A percentile compares a stretch with the other conserved stretches of the same genome.
Evolutionary conservation across 2,888 invertebrate genomes (phyloP).

Genomic region (Troglohyphantes excavatus): DNA sequence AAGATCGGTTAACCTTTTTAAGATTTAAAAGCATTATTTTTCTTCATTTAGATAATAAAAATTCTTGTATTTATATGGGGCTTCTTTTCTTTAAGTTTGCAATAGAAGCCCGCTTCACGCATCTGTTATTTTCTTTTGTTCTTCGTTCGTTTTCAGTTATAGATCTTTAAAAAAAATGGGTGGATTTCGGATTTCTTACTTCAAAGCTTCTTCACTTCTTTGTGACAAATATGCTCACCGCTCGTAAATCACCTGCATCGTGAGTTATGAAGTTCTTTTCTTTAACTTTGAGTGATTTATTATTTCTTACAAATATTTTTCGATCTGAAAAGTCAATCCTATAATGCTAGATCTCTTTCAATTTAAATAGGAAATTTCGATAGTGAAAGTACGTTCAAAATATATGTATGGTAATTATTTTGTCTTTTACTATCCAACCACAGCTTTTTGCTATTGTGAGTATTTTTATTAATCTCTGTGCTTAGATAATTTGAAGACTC

Average conservation of each 20-base stretch:
- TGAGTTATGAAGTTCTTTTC: not conserved
- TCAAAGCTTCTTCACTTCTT: not conserved
- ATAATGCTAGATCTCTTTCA: too few species aligned
- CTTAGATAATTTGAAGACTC: too few species aligned
- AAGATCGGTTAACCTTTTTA: not conserved
- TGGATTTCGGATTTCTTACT: not conserved
- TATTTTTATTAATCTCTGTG: too few species aligned
- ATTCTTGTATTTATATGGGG: not conserved
- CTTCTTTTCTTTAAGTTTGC: not conserved
- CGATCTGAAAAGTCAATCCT: too few species aligned
- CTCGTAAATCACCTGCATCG: conserved; percentile 30
- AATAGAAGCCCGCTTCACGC: not conserved
- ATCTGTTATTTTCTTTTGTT: not conserved
- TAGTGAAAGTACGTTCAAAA: too few species aligned
- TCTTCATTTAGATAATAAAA: not conserved
- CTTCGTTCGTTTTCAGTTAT: not conserved
- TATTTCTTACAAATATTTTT: too few species aligned
- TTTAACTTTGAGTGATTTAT: not conserved
- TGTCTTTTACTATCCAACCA: too few species aligned
- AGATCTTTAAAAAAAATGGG: not conserved
- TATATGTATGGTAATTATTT: too few species aligned
- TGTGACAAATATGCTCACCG: not conserved
- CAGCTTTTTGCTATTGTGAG: too few species aligned
- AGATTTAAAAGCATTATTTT: not conserved
- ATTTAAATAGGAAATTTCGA: too few species aligned